phyloP scores from a whole-genome alignment of 2,113 vertebrate species.

The Conger conger region DNA sequence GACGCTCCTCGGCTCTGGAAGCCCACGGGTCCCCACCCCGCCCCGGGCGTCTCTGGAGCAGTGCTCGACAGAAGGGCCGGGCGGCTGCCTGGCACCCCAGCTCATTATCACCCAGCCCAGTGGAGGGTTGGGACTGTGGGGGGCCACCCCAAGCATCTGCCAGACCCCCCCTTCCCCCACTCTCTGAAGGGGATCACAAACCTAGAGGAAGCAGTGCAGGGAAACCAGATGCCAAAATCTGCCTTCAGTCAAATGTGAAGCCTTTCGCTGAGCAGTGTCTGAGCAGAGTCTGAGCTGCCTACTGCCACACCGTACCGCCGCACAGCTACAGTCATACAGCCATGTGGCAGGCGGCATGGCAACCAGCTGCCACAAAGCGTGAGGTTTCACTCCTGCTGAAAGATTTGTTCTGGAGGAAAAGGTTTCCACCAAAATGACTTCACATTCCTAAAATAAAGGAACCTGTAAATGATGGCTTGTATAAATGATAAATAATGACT shows the following conservation, averaged over 20 bases:
- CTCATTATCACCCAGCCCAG: constrained; percentile 63
- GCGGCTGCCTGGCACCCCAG: constrained; percentile 51
- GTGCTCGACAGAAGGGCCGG: constrained; percentile 55
- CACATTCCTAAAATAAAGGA: background rate
- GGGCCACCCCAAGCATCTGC: constrained; percentile 45
- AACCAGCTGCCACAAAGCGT: background rate
- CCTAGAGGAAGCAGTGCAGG: background rate
- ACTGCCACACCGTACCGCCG: background rate
- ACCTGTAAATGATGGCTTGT: background rate
- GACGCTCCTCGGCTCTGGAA: constrained; percentile 45
- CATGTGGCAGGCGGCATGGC: background rate
- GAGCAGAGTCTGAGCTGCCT: background rate
- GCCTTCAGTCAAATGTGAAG: background rate
- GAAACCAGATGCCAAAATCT: background rate
- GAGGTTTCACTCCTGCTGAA: background rate
- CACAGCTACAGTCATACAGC: background rate
- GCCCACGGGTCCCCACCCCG: constrained; percentile 47
- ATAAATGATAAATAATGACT: background rate
- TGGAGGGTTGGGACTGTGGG: constrained; percentile 36
- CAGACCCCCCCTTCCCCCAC: constrained; percentile 38
- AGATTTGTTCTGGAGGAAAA: background rate
- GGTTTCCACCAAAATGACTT: background rate
- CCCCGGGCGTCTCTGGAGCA: constrained; percentile 73
- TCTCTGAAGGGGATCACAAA: background rate
- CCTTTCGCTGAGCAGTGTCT: background rate